These are phyloP conservation scores for Rhombomys opimus DNA, from an alignment of 2,113 vertebrate species.

Conservation along the genomic window DNA sequence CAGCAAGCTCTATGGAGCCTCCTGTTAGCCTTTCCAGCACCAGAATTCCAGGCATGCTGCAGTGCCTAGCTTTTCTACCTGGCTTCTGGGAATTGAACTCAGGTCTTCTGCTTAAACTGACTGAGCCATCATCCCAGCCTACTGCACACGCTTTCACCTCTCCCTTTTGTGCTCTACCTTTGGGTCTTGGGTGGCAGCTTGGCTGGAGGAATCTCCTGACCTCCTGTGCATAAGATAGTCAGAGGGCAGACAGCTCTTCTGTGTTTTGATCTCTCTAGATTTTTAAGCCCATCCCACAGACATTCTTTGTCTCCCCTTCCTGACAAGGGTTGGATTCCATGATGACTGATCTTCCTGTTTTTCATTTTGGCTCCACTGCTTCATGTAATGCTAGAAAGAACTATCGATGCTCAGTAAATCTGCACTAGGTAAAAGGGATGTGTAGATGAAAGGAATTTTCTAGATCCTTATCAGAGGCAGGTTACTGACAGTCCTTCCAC, in stretches of 20 bases:
- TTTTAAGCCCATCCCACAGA: background rate
- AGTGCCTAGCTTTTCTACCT: background rate
- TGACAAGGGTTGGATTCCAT: background rate
- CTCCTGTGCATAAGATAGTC: background rate
- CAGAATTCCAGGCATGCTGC: background rate
- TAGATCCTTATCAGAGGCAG: background rate
- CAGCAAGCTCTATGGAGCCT: background rate
- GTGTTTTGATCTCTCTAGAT: background rate
- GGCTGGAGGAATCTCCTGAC: background rate
- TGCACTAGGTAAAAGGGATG: background rate
- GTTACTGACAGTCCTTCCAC: background rate
- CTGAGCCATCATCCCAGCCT: background rate
- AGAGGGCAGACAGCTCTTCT: background rate
- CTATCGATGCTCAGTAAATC: background rate
- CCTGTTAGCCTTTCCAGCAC: background rate
- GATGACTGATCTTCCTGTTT: background rate
- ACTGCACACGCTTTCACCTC: background rate
- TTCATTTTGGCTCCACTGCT: background rate
- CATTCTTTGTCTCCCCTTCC: background rate
- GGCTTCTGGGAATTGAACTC: background rate
- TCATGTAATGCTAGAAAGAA: background rate
- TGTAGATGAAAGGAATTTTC: background rate
- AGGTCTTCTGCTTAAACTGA: background rate
- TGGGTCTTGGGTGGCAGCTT: background rate
- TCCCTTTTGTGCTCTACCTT: background rate